These are phyloP conservation scores for Aleadryas rufinucha DNA, from an alignment of 2,113 vertebrate genomes.

Conservation along the genomic window DNA sequence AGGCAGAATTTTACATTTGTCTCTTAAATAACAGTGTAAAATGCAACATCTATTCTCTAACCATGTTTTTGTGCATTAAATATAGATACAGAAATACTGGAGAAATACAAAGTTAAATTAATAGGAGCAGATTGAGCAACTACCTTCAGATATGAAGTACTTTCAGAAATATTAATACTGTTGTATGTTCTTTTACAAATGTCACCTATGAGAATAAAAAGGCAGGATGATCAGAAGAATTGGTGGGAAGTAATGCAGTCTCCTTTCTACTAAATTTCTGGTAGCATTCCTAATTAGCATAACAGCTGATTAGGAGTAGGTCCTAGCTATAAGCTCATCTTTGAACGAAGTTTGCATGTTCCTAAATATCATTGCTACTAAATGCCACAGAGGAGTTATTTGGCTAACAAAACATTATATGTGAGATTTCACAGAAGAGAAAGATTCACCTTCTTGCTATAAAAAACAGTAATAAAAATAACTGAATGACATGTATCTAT, in stretches of 20 bases:
- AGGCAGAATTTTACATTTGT: not conserved
- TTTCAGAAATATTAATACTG: not conserved
- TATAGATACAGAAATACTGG: not conserved
- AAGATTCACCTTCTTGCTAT: not conserved
- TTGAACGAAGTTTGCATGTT: not conserved
- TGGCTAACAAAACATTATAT: not conserved
- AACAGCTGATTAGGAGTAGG: not conserved
- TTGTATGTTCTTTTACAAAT: constrained; percentile 13
- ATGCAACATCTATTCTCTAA: not conserved
- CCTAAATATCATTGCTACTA: not conserved
- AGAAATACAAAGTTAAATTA: constrained; percentile 18
- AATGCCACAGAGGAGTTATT: not conserved
- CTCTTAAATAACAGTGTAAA: not conserved
- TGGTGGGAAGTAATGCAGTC: not conserved
- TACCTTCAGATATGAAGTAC: not conserved
- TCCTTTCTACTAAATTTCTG: not conserved
- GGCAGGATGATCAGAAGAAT: not conserved
- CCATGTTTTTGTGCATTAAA: not conserved
- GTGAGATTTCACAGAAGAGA: not conserved
- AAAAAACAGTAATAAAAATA: not conserved
- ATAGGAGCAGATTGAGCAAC: constrained; percentile 7
- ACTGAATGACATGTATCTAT: not conserved
- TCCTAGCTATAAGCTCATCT: not conserved
- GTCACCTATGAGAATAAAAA: not conserved
- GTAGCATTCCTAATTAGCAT: not conserved